Percentiles rank a stretch among this genome's conserved stretches.
Evolutionary conservation across 2,797 vertebrate species (phyloP).

Genomic region (Microctenopoma stevenorrisi): DNA sequence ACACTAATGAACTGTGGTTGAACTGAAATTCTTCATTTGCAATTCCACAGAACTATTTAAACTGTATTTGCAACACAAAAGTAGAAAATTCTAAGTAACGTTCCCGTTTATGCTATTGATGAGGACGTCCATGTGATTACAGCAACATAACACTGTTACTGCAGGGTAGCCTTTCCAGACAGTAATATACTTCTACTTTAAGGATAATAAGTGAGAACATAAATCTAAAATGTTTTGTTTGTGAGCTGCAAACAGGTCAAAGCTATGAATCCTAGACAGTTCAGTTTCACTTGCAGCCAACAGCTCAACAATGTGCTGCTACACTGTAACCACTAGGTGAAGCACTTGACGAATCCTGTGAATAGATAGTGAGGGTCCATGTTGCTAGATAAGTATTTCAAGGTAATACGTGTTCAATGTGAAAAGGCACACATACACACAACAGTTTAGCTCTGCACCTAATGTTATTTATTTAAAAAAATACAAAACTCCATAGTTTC

Average conservation of each 20-base stretch:
- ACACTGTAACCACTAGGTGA: conserved; percentile 23
- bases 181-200: no score
- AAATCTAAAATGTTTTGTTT: no score
- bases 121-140: neutral
- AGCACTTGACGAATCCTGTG: neutral
- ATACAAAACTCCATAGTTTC: conserved; percentile 92
- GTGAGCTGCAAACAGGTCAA: no score
- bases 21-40: neutral
- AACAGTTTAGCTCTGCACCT: conserved; percentile 40
- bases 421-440: conserved; percentile 5
- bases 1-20: no score
- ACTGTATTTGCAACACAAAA: neutral
- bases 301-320: neutral
- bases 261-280: no score
- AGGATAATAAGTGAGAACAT: no score
- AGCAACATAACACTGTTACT: neutral
- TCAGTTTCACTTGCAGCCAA: neutral
- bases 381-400: rapidly evolving
- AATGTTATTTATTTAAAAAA: conserved; percentile 80
- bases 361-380: no score
- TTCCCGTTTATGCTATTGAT: neutral
- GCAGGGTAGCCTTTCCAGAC: neutral
- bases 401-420: neutral
- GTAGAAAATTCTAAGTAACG: neutral
- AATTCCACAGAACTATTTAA: neutral